Percentiles rank a stretch among this genome's conserved stretches.
Conservation (phyloP, 2,113 vertebrate genomes). For the Xiphorhynchus elegans region DNA sequence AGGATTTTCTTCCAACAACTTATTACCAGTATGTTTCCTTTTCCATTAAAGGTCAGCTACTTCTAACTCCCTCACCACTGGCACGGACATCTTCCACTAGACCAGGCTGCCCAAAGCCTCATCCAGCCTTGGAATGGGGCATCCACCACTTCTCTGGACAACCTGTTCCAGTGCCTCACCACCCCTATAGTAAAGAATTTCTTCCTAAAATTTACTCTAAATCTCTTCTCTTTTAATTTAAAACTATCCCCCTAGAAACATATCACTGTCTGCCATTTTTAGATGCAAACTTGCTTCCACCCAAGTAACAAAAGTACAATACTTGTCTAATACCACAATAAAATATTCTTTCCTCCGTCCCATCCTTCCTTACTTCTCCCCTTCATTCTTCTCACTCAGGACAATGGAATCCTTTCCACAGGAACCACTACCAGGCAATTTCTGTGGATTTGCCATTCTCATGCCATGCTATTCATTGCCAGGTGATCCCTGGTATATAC, state of each 20-base stretch:
- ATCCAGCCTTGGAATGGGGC: not conserved
- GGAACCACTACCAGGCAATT: not conserved
- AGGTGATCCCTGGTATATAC: not conserved
- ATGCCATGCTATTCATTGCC: not conserved
- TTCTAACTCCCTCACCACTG: not conserved
- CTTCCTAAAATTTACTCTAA: not conserved
- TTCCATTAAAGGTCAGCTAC: not conserved
- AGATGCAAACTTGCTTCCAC: not conserved
- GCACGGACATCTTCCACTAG: not conserved
- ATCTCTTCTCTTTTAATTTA: not conserved
- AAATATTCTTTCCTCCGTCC: not conserved
- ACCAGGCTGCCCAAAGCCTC: not conserved
- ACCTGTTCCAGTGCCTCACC: not conserved
- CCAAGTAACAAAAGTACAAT: not conserved
- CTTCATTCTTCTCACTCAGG: not conserved
- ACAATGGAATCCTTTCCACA: not conserved
- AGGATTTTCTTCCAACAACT: not conserved
- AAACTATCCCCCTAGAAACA: too few relatives aligned
- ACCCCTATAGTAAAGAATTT: not conserved
- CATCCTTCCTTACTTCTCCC: not conserved
- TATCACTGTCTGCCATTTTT: not conserved
- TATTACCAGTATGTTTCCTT: not conserved
- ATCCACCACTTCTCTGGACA: not conserved
- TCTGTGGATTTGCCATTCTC: not conserved
- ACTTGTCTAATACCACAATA: not conserved